phyloP scores from a whole-genome alignment of 2,888 invertebrate species.

The Scelioninae gen. 1 region DNA sequence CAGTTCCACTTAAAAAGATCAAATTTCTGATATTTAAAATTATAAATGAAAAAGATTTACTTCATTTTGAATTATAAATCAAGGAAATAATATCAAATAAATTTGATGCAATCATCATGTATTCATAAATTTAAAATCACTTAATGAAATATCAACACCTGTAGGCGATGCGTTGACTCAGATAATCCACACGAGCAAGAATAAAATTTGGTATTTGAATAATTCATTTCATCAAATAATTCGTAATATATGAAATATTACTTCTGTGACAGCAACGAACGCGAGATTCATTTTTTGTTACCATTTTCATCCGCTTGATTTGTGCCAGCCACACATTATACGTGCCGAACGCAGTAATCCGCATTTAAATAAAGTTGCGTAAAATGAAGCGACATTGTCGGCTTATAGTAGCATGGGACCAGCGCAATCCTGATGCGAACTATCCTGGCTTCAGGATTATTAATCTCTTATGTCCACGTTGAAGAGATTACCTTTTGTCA shows the following conservation, averaged over 20 bases:
- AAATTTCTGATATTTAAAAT: no score
- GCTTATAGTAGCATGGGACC: constrained; percentile 47
- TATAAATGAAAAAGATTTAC: no score
- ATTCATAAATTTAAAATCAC: not conserved
- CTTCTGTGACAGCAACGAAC: not conserved
- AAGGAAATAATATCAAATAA: no score
- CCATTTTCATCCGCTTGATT: constrained; percentile 42
- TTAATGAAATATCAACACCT: not conserved
- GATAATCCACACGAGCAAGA: not conserved
- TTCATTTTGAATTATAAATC: no score
- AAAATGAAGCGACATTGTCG: constrained; percentile 15
- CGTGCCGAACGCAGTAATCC: constrained; percentile 14
- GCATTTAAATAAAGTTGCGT: constrained; percentile 12
- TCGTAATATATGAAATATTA: constrained; percentile 3
- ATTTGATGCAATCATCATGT: no score
- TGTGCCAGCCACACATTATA: constrained; percentile 30
- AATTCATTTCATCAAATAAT: not conserved
- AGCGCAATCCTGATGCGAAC: not conserved
- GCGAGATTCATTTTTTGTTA: not conserved
- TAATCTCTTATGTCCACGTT: constrained; percentile 10
- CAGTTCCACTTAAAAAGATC: no score
- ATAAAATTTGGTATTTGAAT: not conserved
- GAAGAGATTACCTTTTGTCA: constrained; percentile 15
- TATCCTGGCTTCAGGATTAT: constrained; percentile 5
- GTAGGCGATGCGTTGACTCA: not conserved